Base-by-base conservation (phyloP, 2,113 vertebrate genomes). In the Rhinichthys klamathensis region DNA sequence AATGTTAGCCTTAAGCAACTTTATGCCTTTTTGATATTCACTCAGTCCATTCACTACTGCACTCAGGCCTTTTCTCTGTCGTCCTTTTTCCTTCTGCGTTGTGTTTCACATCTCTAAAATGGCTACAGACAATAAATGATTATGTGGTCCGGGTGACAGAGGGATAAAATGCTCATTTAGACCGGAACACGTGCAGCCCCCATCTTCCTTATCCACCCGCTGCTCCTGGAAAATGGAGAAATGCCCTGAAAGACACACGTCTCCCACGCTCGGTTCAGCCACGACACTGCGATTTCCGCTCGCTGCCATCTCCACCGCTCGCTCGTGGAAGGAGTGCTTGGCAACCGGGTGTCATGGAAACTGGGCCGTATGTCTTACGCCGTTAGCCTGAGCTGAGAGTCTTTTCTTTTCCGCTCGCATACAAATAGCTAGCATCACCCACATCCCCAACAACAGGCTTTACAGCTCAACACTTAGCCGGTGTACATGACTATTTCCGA, bases 331-430 rank as follows among this genome's bases (percentile, higher is more conserved):
- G 30, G 67, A 32, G 32, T 54, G 76, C 89, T 88, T 70, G 86
- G 83, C 69, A 89, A 87, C 89, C 87, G 80, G 85, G 88, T 89
- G 85, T 86, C 90, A 87, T 90, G 89, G 87, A 80, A 87, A 89
- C 89, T 87, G 51, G 91, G 88, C 67, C 85, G 86, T 92, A 92
- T 92, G 90, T 93, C 89, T 89, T 74, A 84, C 87, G 75, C 88
- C 84, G 54, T 30, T 84, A 65, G 76, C 90, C 89, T 81, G 58
- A 63, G 30, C 41, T 70, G 35, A 35, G 16, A 35, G 67, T 23
- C 10, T 74, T 54, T 75, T 76, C 74, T 81, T 81, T 35, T 67
- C 76, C 25, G 77, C 60, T 88, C 60, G 38, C 35, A 27, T 18
- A 27, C 15, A 46, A 80, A 13, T n/a, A 44, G 58, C 38, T n/a